These are phyloP conservation scores for Aplysina aerophoba DNA, from an alignment of 37 sponge, comb jelly and placozoan species.

Conservation along the genomic window DNA sequence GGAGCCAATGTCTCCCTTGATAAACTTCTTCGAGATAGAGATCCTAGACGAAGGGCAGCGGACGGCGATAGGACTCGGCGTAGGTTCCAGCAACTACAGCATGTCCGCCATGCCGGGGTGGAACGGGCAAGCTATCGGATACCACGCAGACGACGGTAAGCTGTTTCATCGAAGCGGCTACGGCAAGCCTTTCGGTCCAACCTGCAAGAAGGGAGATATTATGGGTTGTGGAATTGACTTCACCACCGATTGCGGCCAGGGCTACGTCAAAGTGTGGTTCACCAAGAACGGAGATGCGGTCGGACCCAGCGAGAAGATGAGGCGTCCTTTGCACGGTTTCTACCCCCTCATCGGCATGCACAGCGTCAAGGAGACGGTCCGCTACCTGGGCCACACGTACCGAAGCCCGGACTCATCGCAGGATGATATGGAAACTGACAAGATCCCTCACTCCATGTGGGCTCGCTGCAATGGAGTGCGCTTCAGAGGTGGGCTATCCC, in stretches of 20 bases:
- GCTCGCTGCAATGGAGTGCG: constrained; percentile 65
- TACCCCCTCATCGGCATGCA: constrained; percentile 84
- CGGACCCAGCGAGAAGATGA: constrained; percentile 58
- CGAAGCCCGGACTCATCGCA: constrained; percentile 24
- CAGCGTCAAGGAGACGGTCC: constrained; percentile 72
- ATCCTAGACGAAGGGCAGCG: constrained; percentile 59
- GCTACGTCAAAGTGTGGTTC: constrained; percentile 77
- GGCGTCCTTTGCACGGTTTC: constrained; percentile 67
- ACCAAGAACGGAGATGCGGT: constrained; percentile 81
- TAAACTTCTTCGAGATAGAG: constrained; percentile 81
- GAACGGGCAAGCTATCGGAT: constrained; percentile 76
- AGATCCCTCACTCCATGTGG: constrained; percentile 53
- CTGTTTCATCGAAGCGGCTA: constrained; percentile 67
- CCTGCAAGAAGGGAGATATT: constrained; percentile 69
- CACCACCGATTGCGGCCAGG: constrained; percentile 47
- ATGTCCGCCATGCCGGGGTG: constrained; percentile 77
- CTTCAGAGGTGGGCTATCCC: constrained; percentile 60
- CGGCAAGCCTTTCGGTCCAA: constrained; percentile 71
- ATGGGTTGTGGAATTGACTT: constrained; percentile 83
- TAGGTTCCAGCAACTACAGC: constrained; percentile 55
- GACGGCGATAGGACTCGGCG: constrained; percentile 70
- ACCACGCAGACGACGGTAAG: constrained; percentile 80
- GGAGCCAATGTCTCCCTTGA: constrained; percentile 71
- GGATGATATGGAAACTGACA: constrained; percentile 51
- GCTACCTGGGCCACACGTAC: constrained; percentile 72